Evolutionary conservation across 2,797 vertebrate species (phyloP).

Genomic region (Liasis olivaceus): DNA sequence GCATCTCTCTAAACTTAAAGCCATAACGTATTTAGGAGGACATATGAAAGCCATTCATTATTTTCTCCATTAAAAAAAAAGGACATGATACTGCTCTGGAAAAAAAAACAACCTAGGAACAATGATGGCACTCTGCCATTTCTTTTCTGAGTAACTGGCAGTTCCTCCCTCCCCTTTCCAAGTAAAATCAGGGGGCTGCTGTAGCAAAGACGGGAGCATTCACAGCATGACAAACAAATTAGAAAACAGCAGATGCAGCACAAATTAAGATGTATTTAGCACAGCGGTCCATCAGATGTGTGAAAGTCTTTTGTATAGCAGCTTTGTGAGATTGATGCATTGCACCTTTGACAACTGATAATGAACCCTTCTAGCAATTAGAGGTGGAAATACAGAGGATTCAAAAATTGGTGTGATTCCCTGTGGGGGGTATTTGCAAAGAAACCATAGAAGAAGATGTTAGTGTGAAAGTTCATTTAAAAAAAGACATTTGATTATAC

Average conservation of each 20-base stretch:
- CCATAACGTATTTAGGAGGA: not conserved
- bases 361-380: slow-evolving; percentile 79
- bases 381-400: slow-evolving; percentile 74
- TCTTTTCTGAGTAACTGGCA: slow-evolving; percentile 66
- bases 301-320: slow-evolving; percentile 79
- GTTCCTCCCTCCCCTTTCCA: slow-evolving; percentile 53
- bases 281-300: slow-evolving; percentile 82
- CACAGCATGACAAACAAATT: slow-evolving; percentile 82
- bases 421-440: slow-evolving; percentile 44
- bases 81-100: slow-evolving; percentile 49
- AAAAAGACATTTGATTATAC: slow-evolving; percentile 55
- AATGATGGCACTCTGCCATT: slow-evolving; percentile 73
- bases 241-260: slow-evolving; percentile 84
- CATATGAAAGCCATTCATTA: slow-evolving; percentile 17
- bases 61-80: slow-evolving; percentile 17
- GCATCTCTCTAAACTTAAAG: not conserved
- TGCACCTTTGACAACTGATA: slow-evolving; percentile 79
- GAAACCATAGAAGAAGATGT: not conserved
- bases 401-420: slow-evolving; percentile 71
- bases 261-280: slow-evolving; percentile 87
- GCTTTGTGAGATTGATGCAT: slow-evolving; percentile 78
- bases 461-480: slow-evolving; percentile 47
- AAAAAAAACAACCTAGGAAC: slow-evolving; percentile 63
- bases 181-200: slow-evolving; percentile 69
- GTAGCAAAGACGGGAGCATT: slow-evolving; percentile 73